A percentile compares a stretch with the other conserved stretches of the same genome.
Conservation (phyloP, 2,113 vertebrate genomes). For the Pelusios castaneus region DNA sequence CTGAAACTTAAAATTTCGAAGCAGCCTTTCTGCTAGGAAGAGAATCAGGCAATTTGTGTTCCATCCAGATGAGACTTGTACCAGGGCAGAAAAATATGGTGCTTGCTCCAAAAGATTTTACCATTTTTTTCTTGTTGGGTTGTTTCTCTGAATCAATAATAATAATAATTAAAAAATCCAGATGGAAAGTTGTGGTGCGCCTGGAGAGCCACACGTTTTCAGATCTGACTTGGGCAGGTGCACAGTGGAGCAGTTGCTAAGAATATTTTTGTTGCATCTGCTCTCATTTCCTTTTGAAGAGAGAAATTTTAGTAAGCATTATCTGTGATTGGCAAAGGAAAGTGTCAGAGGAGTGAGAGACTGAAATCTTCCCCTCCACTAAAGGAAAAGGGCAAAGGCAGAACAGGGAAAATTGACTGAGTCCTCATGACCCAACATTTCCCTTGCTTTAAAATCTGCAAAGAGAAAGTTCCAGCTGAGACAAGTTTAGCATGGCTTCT, state of each 20-base stretch:
- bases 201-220: neutral
- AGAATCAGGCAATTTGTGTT: neutral
- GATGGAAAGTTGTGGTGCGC: neutral
- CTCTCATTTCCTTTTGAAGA: neutral
- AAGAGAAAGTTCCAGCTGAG: neutral
- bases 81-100: neutral
- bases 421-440: accelerated
- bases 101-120: neutral
- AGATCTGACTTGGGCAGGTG: neutral
- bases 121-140: neutral
- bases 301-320: neutral
- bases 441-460: neutral
- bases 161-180: neutral
- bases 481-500: neutral
- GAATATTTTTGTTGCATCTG: neutral
- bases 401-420: neutral
- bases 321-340: neutral
- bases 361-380: too few species aligned
- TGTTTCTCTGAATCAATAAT: neutral
- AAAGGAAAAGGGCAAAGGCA: too few species aligned
- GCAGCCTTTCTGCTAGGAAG: neutral
- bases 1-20: neutral
- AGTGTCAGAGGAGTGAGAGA: too few species aligned
- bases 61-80: neutral
- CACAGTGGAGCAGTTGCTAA: neutral